phyloP scores from a whole-genome alignment of 2,888 invertebrate species.

The Tachina fera region DNA sequence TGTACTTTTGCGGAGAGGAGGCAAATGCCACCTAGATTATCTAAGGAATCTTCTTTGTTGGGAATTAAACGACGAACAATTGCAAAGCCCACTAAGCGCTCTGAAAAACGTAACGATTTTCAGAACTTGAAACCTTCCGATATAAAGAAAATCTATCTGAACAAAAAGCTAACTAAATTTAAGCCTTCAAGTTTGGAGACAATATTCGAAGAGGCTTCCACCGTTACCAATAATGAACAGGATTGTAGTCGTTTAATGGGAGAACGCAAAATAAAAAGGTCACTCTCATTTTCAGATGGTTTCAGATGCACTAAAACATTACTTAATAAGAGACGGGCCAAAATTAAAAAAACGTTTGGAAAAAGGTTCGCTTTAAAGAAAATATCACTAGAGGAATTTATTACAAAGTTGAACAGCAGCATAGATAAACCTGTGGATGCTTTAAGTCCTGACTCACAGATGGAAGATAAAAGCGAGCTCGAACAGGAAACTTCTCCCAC shows the following conservation, averaged over 20 bases:
- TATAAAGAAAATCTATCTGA: conserved; percentile 79
- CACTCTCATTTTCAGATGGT: conserved; percentile 79
- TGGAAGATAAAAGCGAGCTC: background rate
- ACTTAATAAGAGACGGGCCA: conserved; percentile 78
- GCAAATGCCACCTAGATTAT: conserved; percentile 76
- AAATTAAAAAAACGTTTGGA: conserved; percentile 80
- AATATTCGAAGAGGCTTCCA: conserved; percentile 79
- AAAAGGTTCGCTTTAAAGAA: conserved; percentile 77
- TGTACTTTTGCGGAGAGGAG: conserved; percentile 74
- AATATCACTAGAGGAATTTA: conserved; percentile 79
- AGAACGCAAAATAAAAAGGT: conserved; percentile 77
- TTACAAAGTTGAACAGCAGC: conserved; percentile 79
- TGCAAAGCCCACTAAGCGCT: conserved; percentile 77
- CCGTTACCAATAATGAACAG: conserved; percentile 31
- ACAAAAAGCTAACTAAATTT: conserved; percentile 78
- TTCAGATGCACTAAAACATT: conserved; percentile 78
- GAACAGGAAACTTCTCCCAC: background rate
- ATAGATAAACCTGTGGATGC: conserved; percentile 74
- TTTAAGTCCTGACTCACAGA: conserved; percentile 12
- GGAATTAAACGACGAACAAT: conserved; percentile 78
- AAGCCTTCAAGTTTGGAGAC: conserved; percentile 80
- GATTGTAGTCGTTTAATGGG: conserved; percentile 77
- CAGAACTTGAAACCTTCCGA: conserved; percentile 69
- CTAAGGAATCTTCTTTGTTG: conserved; percentile 77
- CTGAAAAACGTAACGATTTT: conserved; percentile 70